phyloP scores from a whole-genome alignment of 2,888 invertebrate species.

The Formica aserva region DNA sequence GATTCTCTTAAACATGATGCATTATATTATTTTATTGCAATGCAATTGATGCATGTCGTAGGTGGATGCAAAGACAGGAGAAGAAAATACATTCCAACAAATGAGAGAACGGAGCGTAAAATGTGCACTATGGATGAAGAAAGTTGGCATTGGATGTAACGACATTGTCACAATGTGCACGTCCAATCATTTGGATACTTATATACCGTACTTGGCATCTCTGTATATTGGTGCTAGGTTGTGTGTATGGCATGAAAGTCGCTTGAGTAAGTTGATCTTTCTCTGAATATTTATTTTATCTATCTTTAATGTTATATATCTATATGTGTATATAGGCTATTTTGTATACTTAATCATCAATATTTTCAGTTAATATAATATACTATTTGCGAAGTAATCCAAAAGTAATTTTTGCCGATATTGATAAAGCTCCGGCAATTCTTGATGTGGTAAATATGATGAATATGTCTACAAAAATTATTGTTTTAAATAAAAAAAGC shows the following conservation, averaged over 20 bases:
- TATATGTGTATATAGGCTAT: neutral
- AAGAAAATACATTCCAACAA: no score
- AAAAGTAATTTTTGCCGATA: slow-evolving; percentile 73
- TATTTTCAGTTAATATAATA: slow-evolving; percentile 64
- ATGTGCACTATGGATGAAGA: no score
- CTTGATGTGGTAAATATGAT: slow-evolving; percentile 51
- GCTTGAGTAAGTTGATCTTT: slow-evolving; percentile 51
- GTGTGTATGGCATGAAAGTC: slow-evolving; percentile 76
- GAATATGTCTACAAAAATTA: slow-evolving; percentile 49
- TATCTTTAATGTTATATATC: neutral
- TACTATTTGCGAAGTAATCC: slow-evolving; percentile 72
- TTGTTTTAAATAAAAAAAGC: slow-evolving; percentile 58
- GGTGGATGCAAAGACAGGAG: no score
- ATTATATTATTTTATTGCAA: no score
- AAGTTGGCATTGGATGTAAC: no score
- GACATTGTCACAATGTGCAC: no score
- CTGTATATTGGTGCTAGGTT: slow-evolving; percentile 73
- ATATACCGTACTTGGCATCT: no score
- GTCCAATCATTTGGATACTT: no score
- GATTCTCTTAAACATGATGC: no score
- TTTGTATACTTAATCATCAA: neutral
- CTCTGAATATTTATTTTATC: neutral
- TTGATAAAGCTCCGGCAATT: slow-evolving; percentile 42
- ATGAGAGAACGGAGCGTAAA: no score
- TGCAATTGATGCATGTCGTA: no score